These are phyloP conservation scores for Dione vanillae DNA, from an alignment of 2,888 invertebrate species.

Conservation along the genomic window DNA sequence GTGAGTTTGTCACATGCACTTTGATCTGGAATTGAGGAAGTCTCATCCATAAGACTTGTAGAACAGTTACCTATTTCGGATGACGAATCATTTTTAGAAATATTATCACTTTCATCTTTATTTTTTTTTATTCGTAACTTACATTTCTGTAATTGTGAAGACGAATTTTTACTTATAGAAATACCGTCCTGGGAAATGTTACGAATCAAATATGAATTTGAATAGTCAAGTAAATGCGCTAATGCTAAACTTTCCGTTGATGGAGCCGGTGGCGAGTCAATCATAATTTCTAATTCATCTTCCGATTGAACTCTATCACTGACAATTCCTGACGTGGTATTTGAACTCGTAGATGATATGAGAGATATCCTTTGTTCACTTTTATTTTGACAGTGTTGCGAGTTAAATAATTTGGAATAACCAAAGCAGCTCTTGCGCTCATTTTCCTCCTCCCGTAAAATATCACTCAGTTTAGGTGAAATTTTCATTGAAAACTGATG, in stretches of 20 bases:
- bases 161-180: conserved; percentile 68
- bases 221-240: conserved; percentile 89
- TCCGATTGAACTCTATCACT: conserved; percentile 97
- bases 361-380: conserved; percentile 94
- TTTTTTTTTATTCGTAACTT: conserved; percentile 64
- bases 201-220: conserved; percentile 75
- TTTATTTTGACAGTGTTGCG: conserved; percentile 86
- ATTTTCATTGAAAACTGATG: conserved; percentile 98
- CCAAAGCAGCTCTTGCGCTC: conserved; percentile 88
- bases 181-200: conserved; percentile 63
- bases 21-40: conserved; percentile 70
- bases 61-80: conserved; percentile 57
- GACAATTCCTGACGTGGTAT: conserved; percentile 98
- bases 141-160: conserved; percentile 68
- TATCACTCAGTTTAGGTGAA: conserved; percentile 92
- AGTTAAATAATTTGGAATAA: conserved; percentile 86
- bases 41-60: conserved; percentile 64
- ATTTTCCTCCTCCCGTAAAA: conserved; percentile 92
- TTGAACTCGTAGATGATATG: conserved; percentile 97
- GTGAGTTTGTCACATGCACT: conserved; percentile 77
- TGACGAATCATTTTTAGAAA: conserved; percentile 57
- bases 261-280: conserved; percentile 92
- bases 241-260: conserved; percentile 93
- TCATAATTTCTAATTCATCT: conserved; percentile 96
- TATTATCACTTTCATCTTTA: conserved; percentile 64